Evolutionary conservation across 2,797 vertebrate genomes (phyloP).

Genomic region (Eospalax fontanierii): DNA sequence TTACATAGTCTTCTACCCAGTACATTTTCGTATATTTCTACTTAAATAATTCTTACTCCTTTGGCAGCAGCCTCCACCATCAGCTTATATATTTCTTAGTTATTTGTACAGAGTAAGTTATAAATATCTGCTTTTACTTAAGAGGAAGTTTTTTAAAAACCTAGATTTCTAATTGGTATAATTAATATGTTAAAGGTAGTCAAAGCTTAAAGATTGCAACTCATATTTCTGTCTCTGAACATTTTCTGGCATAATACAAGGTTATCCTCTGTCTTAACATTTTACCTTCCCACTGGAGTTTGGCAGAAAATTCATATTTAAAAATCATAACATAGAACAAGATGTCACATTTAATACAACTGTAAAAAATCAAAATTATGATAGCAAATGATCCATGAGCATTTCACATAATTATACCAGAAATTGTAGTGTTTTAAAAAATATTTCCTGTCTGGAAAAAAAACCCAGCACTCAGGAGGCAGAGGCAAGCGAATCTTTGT

Average conservation of each 20-base stretch:
- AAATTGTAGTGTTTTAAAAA: neutral
- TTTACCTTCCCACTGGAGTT: neutral
- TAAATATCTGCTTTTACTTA: neutral
- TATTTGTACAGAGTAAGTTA: neutral
- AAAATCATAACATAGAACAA: conserved; percentile 15
- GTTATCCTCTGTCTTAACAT: neutral
- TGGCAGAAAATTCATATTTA: neutral
- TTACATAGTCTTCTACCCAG: neutral
- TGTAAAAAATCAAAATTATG: neutral
- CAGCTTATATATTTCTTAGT: neutral
- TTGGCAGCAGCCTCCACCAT: neutral
- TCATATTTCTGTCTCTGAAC: neutral
- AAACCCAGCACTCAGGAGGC: neutral
- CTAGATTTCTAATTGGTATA: neutral
- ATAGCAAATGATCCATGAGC: conserved; percentile 42
- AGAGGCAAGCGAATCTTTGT: neutral
- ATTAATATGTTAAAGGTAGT: neutral
- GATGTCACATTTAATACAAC: neutral
- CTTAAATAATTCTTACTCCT: neutral
- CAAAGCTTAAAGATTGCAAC: neutral
- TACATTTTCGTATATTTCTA: neutral
- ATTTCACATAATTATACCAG: neutral
- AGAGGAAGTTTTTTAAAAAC: neutral
- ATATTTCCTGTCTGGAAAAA: too few species aligned
- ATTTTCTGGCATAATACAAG: neutral